Evolutionary conservation across 2,888 invertebrate genomes (phyloP).

Genomic region (Melanchra persicariae): DNA sequence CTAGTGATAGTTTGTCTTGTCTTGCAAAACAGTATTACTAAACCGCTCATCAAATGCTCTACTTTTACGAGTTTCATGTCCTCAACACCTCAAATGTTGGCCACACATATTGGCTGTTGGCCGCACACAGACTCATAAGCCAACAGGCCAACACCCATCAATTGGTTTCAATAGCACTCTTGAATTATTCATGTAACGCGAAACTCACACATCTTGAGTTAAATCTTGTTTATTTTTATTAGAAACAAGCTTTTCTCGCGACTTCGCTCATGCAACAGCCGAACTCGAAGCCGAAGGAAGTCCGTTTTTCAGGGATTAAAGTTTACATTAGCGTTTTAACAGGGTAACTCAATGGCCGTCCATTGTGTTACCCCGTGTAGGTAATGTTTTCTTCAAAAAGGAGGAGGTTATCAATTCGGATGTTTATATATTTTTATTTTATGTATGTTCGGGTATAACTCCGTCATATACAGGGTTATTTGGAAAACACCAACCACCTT

Average conservation of each 20-base stretch:
- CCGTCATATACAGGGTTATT: too few species aligned
- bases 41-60: conserved; percentile 55
- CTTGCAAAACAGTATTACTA: conserved; percentile 30
- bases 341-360: too few species aligned
- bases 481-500: too few species aligned
- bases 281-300: neutral
- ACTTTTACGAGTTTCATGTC: conserved; percentile 50
- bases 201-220: conserved; percentile 58
- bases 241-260: neutral
- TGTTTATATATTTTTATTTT: too few species aligned
- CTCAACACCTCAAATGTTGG: conserved; percentile 26
- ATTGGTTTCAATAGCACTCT: conserved; percentile 67
- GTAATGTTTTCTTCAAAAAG: too few species aligned
- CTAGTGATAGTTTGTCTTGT: conserved; percentile 42
- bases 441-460: too few species aligned
- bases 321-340: too few species aligned
- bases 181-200: conserved; percentile 76
- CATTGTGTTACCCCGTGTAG: too few species aligned
- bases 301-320: neutral
- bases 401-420: too few species aligned
- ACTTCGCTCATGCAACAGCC: neutral
- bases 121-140: conserved; percentile 44
- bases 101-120: conserved; percentile 35
- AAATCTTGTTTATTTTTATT: conserved; percentile 66
- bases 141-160: conserved; percentile 49